phyloP scores from a whole-genome alignment of 2,888 invertebrate genomes.

The Napeogenes sylphis region DNA sequence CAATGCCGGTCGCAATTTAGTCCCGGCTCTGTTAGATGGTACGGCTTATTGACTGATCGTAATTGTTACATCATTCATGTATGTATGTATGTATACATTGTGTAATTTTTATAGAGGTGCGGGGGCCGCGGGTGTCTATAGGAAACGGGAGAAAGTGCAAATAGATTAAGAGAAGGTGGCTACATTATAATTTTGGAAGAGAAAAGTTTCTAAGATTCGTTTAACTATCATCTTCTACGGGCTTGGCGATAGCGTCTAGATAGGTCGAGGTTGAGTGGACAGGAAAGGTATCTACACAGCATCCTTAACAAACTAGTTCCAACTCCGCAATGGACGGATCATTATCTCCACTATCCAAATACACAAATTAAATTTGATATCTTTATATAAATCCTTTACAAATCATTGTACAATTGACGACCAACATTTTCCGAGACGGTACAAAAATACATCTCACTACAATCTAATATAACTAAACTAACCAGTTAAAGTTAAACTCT shows the following conservation, averaged over 20 bases:
- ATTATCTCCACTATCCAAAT: conserved; percentile 58
- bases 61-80: conserved; percentile 9
- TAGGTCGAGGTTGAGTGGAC: conserved; percentile 13
- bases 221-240: conserved; percentile 18
- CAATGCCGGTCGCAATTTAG: not conserved
- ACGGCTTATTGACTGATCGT: conserved; percentile 2
- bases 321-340: conserved; percentile 71
- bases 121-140: conserved; percentile 23
- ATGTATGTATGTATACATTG: conserved; percentile 23
- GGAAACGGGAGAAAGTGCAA: conserved; percentile 16
- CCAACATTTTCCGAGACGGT: conserved; percentile 51
- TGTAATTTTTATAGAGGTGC: conserved; percentile 26
- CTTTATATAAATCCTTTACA: conserved; percentile 29
- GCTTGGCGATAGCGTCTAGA: not conserved
- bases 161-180: conserved; percentile 9
- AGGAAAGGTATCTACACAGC: conserved; percentile 46
- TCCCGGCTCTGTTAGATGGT: no score
- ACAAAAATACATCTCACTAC: conserved; percentile 74
- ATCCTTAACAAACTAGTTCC: conserved; percentile 54
- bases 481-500: conserved; percentile 37
- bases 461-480: conserved; percentile 61
- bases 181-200: conserved; percentile 10
- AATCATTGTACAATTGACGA: conserved; percentile 63
- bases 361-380: conserved; percentile 51
- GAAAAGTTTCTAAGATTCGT: conserved; percentile 24